Evolutionary conservation across 1,140 invertebrate species (phyloP), one percentile per base, ranked within the genome.

Genomic region (Macrosteles quadrilineatus): DNA sequence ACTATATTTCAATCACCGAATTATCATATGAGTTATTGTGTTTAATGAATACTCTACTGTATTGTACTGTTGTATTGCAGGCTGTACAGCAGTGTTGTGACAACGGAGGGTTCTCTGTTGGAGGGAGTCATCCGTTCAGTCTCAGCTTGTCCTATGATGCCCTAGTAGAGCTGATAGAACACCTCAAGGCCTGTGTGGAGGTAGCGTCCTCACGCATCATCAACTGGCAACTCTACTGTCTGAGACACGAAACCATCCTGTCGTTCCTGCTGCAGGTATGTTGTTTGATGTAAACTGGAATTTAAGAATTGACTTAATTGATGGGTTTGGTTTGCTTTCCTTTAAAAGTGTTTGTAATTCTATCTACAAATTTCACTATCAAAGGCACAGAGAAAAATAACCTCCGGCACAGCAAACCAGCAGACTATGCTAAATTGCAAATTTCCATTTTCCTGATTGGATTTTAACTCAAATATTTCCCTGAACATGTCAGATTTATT

Each of bases 221-320:
- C 67, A 98, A 98, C 82, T 98, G 97, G 97, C 96, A 98, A 80
- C 86, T 90, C 75, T 96, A 95, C 80, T 98, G 96, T 78, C 80
- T 89, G 12, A 84, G 87, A 27, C 89, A 94, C 72, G 85, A 90
- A 31, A 86, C 89, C 74, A 89, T 93, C 0, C 83, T 98, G 45
- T 83, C 89, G 11, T 95, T 93, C 83, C 81, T 96, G 69, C 85
- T 95, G 73, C 85, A 87, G 55, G 55, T 59, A 53, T 11, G 36
- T 9, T 43, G 36, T 43, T 43, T 17, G 36, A 11, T 43, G 17
- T 43, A 11, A 43, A 43, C 17, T 43, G 9, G 36, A 11, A 43
- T 11, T 43, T 43, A 43, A 11, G 17, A 43, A 43, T 9, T 43
- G 9, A 43, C 17, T 43, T 43, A 43, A 11, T 43, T 43, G 17